phyloP scores from a whole-genome alignment of 2,888 invertebrate genomes.

The Stegana nigrithorax region DNA sequence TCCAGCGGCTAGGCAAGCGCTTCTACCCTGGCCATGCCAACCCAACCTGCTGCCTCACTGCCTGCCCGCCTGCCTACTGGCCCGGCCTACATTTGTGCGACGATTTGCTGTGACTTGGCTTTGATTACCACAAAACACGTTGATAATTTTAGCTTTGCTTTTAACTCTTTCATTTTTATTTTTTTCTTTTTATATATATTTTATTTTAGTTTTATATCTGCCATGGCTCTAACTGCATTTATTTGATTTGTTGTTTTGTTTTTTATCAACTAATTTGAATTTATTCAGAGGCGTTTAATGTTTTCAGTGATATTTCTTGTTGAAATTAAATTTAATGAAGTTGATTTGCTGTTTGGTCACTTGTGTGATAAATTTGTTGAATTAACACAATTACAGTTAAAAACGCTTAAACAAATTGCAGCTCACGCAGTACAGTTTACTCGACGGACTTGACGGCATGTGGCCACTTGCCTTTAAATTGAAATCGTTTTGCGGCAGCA shows the following conservation, averaged over 20 bases:
- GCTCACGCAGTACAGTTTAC: too few species aligned
- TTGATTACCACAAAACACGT: slow-evolving; percentile 45
- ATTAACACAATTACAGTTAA: slow-evolving; percentile 12
- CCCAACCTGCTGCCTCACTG: slow-evolving; percentile 37
- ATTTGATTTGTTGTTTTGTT: too few species aligned
- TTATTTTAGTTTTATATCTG: slow-evolving; percentile 5
- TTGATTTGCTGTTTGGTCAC: slow-evolving; percentile 42
- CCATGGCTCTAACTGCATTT: slow-evolving; percentile 27
- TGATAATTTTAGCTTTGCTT: slow-evolving; percentile 47
- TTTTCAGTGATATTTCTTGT: slow-evolving; percentile 39
- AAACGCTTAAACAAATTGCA: neutral
- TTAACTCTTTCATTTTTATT: slow-evolving; percentile 19
- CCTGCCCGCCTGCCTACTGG: neutral
- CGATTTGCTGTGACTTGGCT: neutral
- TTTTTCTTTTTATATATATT: slow-evolving; percentile 27
- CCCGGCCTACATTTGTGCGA: too few species aligned
- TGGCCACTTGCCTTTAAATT: too few species aligned
- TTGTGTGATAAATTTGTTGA: slow-evolving; percentile 16
- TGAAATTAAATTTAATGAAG: slow-evolving; percentile 48
- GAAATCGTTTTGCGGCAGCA: too few species aligned
- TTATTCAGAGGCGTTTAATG: slow-evolving; percentile 60
- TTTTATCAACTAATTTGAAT: slow-evolving; percentile 58
- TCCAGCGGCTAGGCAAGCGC: neutral
- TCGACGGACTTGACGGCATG: too few species aligned
- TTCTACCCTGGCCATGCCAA: slow-evolving; percentile 34